Conservation (phyloP, 1,140 invertebrate genomes). For the Globodera rostochiensis region DNA sequence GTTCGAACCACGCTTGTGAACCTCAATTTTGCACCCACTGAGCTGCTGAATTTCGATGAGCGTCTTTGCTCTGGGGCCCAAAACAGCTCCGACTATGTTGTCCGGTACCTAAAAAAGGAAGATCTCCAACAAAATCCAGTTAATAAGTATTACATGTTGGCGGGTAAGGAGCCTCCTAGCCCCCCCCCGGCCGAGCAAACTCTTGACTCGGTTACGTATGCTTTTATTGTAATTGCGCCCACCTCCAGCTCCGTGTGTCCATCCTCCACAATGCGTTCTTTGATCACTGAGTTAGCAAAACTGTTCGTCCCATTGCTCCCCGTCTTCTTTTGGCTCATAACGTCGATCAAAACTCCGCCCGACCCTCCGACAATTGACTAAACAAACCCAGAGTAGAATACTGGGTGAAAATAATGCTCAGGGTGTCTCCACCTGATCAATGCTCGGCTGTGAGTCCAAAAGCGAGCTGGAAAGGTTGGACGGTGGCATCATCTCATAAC, state of each 20-base stretch:
- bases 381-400: background rate
- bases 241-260: conserved; percentile 69
- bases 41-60: conserved; percentile 94
- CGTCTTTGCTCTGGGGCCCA: conserved; percentile 90
- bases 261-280: conserved; percentile 43
- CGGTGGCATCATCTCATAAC: conserved; percentile 43
- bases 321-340: conserved; percentile 55
- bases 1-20: conserved; percentile 96
- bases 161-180: too few species aligned
- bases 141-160: too few species aligned
- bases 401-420: too few species aligned
- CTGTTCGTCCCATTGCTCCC: conserved; percentile 20
- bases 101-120: conserved; percentile 70
- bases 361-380: conserved; percentile 40
- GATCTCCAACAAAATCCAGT: background rate
- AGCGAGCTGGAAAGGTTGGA: conserved; percentile 38
- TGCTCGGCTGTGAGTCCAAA: conserved; percentile 36
- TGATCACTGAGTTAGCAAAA: conserved; percentile 53
- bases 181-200: too few species aligned
- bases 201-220: too few species aligned
- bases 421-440: background rate
- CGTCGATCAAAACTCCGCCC: conserved; percentile 56
- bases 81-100: conserved; percentile 89
- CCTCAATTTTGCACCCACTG: conserved; percentile 94
- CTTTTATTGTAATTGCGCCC: conserved; percentile 11